phyloP scores from a whole-genome alignment of 2,113 vertebrate species.

The Diphyllodes magnificus region DNA sequence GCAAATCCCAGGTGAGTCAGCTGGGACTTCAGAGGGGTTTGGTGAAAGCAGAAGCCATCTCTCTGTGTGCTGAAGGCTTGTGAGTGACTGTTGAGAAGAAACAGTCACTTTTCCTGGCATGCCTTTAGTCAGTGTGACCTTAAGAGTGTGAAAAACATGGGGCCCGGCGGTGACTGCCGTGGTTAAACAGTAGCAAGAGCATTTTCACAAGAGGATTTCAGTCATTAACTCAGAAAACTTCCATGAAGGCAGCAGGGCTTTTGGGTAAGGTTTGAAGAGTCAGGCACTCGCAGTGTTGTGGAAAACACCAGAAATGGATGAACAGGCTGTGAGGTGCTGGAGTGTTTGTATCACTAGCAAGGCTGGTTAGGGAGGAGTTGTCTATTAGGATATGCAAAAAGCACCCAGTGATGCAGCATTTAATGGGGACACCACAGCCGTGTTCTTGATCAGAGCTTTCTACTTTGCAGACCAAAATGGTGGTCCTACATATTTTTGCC shows the following conservation, averaged over 20 bases:
- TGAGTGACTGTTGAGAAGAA: slow-evolving; percentile 18
- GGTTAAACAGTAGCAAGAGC: slow-evolving; percentile 36
- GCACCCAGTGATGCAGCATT: neutral
- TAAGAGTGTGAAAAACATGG: slow-evolving; percentile 30
- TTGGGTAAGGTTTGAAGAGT: neutral
- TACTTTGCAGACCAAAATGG: neutral
- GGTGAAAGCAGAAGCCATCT: slow-evolving; percentile 27
- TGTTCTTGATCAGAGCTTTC: neutral
- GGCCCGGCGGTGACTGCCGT: neutral
- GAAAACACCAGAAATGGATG: neutral
- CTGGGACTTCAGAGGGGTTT: neutral
- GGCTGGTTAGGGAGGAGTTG: neutral
- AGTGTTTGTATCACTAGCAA: neutral
- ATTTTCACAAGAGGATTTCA: neutral
- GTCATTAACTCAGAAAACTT: neutral
- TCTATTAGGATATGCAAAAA: neutral
- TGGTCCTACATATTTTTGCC: neutral
- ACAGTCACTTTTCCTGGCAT: slow-evolving; percentile 61
- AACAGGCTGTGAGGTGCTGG: neutral
- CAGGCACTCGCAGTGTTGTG: accelerated
- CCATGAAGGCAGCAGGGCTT: neutral
- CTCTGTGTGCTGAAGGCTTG: neutral
- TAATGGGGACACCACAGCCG: neutral
- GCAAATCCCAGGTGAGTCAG: slow-evolving; percentile 35
- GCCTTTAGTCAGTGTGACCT: slow-evolving; percentile 51